Percentiles rank a stretch among this genome's conserved stretches.
Conservation (phyloP, 2,113 vertebrate species). For the Amazona vittata region DNA sequence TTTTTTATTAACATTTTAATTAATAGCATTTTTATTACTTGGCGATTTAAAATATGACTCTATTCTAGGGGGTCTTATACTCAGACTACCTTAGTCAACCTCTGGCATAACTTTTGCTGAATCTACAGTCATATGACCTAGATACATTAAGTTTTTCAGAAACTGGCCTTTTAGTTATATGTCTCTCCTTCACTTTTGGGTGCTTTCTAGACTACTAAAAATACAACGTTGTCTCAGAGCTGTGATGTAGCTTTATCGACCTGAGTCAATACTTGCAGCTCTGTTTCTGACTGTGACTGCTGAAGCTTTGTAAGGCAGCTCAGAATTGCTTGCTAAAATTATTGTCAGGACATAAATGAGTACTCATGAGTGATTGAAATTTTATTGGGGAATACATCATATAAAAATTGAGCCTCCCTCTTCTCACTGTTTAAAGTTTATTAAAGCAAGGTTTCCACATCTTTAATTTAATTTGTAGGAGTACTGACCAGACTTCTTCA, state of each 20-base stretch:
- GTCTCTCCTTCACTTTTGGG: not conserved
- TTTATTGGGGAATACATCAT: not conserved
- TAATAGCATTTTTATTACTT: not conserved
- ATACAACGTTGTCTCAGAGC: not conserved
- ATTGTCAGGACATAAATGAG: constrained; percentile 16
- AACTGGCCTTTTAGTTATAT: not conserved
- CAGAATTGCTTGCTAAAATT: not conserved
- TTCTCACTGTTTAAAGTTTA: not conserved
- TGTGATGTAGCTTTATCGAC: not conserved
- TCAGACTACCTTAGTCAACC: not conserved
- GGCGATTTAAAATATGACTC: not conserved
- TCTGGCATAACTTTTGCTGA: not conserved
- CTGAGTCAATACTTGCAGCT: not conserved
- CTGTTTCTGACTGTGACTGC: not conserved
- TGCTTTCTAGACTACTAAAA: not conserved
- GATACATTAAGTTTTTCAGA: not conserved
- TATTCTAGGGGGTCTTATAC: not conserved
- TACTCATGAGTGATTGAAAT: constrained; percentile 3
- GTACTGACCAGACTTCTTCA: not conserved
- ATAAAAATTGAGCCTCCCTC: not conserved
- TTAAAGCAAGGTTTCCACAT: not conserved
- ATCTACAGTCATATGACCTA: not conserved
- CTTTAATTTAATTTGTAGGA: constrained; percentile 45
- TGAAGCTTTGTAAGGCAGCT: not conserved
- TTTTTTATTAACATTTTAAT: not conserved